A percentile compares a stretch with the other conserved stretches of the same genome.
Evolutionary conservation across 2,113 vertebrate species (phyloP).

Genomic region (Phycodurus eques): DNA sequence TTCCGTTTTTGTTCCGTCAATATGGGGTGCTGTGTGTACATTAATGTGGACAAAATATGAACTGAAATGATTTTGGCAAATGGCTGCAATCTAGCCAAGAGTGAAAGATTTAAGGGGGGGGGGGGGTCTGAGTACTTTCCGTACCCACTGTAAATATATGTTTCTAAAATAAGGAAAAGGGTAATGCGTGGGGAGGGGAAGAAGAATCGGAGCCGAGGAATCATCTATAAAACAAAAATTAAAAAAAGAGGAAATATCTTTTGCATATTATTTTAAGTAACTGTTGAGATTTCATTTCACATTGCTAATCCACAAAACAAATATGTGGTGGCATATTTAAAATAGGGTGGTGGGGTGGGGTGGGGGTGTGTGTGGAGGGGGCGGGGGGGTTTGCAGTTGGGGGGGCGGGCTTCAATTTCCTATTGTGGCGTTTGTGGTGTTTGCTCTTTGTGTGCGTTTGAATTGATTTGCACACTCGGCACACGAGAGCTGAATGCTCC

Average conservation of each 20-base stretch:
- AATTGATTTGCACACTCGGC: constrained; percentile 85
- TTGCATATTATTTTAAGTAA: constrained; percentile 85
- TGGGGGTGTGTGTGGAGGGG: too few species aligned
- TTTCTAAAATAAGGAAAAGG: neutral
- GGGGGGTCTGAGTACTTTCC: too few species aligned
- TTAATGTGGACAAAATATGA: too few species aligned
- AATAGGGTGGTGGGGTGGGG: constrained; percentile 64
- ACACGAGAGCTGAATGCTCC: constrained; percentile 84
- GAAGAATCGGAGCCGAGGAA: constrained; percentile 37
- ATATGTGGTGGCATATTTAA: constrained; percentile 80
- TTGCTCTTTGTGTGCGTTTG: constrained; percentile 84
- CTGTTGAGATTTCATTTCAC: constrained; percentile 83
- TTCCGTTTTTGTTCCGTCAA: too few species aligned
- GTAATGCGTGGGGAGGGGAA: constrained; percentile 13
- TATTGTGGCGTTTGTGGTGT: constrained; percentile 77
- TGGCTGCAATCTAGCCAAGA: too few species aligned
- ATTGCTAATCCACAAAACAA: constrained; percentile 84
- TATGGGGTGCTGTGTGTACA: too few species aligned
- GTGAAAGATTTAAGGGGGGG: too few species aligned
- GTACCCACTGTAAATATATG: too few species aligned
- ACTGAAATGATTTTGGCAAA: too few species aligned
- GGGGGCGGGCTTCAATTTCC: constrained; percentile 78
- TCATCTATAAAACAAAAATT: constrained; percentile 20
- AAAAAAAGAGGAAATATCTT: constrained; percentile 76
- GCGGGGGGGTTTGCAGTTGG: constrained; percentile 16